Evolutionary conservation across 1,140 invertebrate genomes (phyloP), one percentile per base, ranked within the genome.

Genomic region (Diorhabda carinulata): DNA sequence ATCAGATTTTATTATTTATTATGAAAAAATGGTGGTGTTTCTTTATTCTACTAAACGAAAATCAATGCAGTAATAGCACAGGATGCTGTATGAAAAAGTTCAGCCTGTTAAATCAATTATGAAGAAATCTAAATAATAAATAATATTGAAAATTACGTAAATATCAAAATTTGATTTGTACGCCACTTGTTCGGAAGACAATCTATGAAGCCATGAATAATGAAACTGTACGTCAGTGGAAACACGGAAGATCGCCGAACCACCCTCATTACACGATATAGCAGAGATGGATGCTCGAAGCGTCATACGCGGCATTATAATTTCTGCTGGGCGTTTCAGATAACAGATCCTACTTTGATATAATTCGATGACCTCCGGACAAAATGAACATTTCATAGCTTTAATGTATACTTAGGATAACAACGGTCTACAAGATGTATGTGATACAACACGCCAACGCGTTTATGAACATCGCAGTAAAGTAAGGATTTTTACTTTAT

Each of bases 401-500:
- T 52, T 62, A 62, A 62, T 62, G 61, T 62, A 62, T 62, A 62
- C 61, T 43, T 42, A 43, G 61, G 43, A 62, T 62, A 62, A 62
- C 61, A 62, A 43, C 43, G 61, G 61, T 62, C 43, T 47, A 9
- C 3, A 62, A 62, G 43, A 62, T 62, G 61, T 43, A 62, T 43
- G 59, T n/a, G 47, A 52, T 52, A 52, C 47, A 52, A 52, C 47
- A 52, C 47, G 47, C 47, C 47, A 52, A 52, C 47, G 47, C 47
- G 47, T 52, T n/a, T n/a, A 52, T 52, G 6, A 52, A 52, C 47
- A n/a, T 52, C 47, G n/a, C 3, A 52, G 25, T 25, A 25, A 25
- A 25, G 25, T 25, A 25, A 25, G 25, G 25, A 25, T 25, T 25
- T 25, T 1, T 25, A 25, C 25, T 25, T 25, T 25, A 25, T 25